Conservation (phyloP, 2,797 vertebrate species). For the Premnoplex brunnescens region DNA sequence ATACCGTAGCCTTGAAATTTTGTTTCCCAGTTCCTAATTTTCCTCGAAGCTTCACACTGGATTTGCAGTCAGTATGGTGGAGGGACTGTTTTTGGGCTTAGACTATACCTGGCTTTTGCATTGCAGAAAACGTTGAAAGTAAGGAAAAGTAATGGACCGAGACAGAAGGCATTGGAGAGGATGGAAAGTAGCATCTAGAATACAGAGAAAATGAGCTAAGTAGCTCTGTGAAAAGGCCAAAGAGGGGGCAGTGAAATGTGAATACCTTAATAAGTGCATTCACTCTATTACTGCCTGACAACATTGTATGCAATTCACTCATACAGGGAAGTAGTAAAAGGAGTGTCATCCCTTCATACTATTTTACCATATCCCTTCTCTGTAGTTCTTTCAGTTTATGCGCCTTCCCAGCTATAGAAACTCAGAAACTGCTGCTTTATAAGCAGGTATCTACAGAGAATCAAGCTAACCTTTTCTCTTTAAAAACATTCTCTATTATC, state of each 20-base stretch:
- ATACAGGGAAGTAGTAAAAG: background rate
- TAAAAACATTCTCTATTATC: background rate
- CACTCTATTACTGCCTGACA: background rate
- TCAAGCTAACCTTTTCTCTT: background rate
- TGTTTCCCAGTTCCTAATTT: background rate
- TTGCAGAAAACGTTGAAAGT: background rate
- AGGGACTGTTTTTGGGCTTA: background rate
- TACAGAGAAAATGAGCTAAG: background rate
- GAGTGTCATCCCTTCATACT: background rate
- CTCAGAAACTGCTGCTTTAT: background rate
- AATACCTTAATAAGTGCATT: background rate
- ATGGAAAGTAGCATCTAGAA: background rate
- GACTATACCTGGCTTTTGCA: background rate
- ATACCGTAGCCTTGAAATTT: background rate
- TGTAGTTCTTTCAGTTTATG: background rate
- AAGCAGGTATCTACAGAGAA: background rate
- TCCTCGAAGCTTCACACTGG: background rate
- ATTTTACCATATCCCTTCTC: accelerated
- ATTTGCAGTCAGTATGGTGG: background rate
- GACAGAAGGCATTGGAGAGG: background rate
- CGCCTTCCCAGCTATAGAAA: background rate
- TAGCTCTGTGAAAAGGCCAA: background rate
- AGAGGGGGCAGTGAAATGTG: background rate
- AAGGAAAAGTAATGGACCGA: background rate
- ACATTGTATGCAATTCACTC: accelerated